Evolutionary conservation across 1,140 invertebrate species (phyloP), one percentile per base, ranked within the genome.

Genomic region (Odontomachus brunneus): DNA sequence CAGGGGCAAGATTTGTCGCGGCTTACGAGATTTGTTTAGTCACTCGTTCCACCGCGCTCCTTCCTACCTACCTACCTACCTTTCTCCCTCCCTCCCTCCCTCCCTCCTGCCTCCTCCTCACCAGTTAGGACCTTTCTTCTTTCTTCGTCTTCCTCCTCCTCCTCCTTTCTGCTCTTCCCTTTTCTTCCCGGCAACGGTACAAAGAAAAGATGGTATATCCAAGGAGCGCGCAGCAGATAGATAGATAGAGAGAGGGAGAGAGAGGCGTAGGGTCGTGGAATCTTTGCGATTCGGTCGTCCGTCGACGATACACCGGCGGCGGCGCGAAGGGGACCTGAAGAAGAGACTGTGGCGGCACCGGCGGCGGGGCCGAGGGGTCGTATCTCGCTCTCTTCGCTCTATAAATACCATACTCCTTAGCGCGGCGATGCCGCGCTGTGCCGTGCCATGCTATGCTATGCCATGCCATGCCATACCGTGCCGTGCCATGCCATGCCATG

Each of bases 381-480:
- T 89, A 74, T 85, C 72, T 89, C 82, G 84, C 67, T 71, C 73
- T 82, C 86, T 85, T 55, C 86, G 71, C 84, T 90, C 90, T 91
- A 91, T 91, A 91, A 91, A 91, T 91, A 91, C 89, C 86, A 80
- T 65, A 83, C 84, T 89, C 86, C 84, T 90, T 90, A 87, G 82
- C 88, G 83, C 82, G 71, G 75, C 51, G 14, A 53, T 53, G 51
- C 65, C 51, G 38, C 44, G 74, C 14, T 15, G 29, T 24, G n/a
- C 51, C 51, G 5, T 5, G 51, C 48, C 29, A 51, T 12, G 48
- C 48, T 11, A 51, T 12, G 48, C 48, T 11, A 51, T 3, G 48
- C 48, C 48, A 51, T 15, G 38, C 67, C 2, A 22, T 19, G 65
- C 12, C 17, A n/a, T n/a, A 17, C 51, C 51, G n/a, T 55, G 51